Evolutionary conservation across 2,113 vertebrate genomes (phyloP), one percentile per base, ranked within the genome.

Genomic region (Takifugu bimaculatus): DNA sequence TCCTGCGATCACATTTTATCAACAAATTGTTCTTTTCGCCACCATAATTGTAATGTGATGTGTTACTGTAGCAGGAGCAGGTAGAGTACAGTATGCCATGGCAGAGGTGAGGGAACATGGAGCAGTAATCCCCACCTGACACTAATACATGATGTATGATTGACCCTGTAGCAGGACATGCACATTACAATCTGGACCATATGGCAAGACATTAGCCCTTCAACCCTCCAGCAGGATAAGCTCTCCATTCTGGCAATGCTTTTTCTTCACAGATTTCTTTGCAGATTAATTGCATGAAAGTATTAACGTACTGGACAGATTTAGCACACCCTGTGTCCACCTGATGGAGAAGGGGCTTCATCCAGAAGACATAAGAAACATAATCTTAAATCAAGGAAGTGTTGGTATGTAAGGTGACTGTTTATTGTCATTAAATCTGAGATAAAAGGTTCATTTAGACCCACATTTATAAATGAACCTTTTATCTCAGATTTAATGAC

Each of bases 91-190:
- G 70, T 86, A 70, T 65, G 65, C 60, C 55, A 63, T 77, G 77
- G 83, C 42, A 57, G 77, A 87, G 84, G 87, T 88, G 67, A 86
- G 72, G 74, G 70, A 80, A 88, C 87, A 88, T 85, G 77, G 81
- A 74, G 77, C 82, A 89, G 90, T 92, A 92, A 92, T 92, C 91
- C 82, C 77, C 79, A 90, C 89, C 88, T 92, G 91, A 92, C 91
- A 92, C 91, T 92, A 92, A 92, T 92, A 91, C 90, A 79, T 87
- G 85, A 86, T 89, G 89, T 91, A 92, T 92, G 90, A 91, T 80
- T 92, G 90, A 91, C 89, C 89, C 84, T 78, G 75, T 79, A 86
- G 86, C 87, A 82, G 86, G 85, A 88, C 82, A 88, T 70, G 70
- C 76, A 88, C 87, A 86, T 86, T 84, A 87, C 83, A 83, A 88